phyloP scores from a whole-genome alignment of 2,113 vertebrate species.

The Campylomormyrus tamandua region DNA sequence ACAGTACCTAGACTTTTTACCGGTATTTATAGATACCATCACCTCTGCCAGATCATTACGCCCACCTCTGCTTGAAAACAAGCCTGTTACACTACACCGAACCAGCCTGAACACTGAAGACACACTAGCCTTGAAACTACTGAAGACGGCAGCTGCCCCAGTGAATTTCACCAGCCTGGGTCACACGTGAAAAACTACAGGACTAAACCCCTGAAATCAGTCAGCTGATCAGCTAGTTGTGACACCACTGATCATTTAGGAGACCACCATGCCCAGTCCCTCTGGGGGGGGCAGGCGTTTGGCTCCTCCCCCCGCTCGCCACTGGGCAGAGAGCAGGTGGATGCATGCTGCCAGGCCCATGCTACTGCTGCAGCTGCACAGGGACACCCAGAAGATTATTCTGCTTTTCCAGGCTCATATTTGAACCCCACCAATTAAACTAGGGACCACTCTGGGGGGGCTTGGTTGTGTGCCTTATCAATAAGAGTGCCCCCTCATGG shows the following conservation, averaged over 20 bases:
- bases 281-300: not conserved
- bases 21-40: not conserved
- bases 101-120: not conserved
- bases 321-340: not conserved
- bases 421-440: not conserved
- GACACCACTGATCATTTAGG: not conserved
- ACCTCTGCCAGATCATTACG: not conserved
- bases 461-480: not conserved
- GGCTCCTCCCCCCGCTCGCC: not conserved
- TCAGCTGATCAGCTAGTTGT: not conserved
- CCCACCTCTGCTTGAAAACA: not conserved
- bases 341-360: not conserved
- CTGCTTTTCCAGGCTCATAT: not conserved
- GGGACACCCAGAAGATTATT: not conserved
- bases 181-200: not conserved
- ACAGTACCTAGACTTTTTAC: not conserved
- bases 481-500: not conserved
- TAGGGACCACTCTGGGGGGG: not conserved
- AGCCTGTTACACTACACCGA: not conserved
- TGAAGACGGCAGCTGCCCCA: not conserved
- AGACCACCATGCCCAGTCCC: not conserved
- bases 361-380: not conserved
- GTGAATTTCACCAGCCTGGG: not conserved
- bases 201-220: not conserved
- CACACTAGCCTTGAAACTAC: not conserved